phyloP scores from a whole-genome alignment of 2,888 invertebrate species.

The Cantharis rufa region DNA sequence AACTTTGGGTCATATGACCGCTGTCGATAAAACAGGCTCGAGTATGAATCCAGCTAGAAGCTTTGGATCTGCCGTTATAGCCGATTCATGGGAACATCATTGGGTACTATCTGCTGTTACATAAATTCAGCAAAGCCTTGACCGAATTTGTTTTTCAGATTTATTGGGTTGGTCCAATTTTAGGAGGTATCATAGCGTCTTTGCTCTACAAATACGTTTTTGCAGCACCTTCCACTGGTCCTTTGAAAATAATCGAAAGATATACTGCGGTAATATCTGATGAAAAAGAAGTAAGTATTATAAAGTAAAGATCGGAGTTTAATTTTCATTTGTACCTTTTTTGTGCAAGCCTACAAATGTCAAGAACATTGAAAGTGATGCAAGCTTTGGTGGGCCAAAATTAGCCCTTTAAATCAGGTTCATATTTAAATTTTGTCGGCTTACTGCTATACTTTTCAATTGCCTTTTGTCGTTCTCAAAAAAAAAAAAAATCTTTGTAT shows the following conservation, averaged over 20 bases:
- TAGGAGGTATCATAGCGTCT: slow-evolving; percentile 78
- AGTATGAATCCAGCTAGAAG: slow-evolving; percentile 93
- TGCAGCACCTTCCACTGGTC: slow-evolving; percentile 56
- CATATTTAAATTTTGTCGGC: background rate
- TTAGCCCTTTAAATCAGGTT: slow-evolving; percentile 6
- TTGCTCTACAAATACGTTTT: slow-evolving; percentile 74
- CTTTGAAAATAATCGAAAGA: slow-evolving; percentile 55
- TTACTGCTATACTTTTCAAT: background rate
- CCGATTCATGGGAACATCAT: slow-evolving; percentile 74
- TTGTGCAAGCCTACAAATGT: slow-evolving; percentile 22
- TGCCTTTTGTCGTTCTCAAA: background rate
- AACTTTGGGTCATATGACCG: slow-evolving; percentile 80
- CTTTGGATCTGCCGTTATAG: slow-evolving; percentile 83
- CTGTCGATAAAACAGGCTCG: slow-evolving; percentile 83
- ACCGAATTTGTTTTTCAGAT: slow-evolving; percentile 58
- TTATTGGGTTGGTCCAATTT: slow-evolving; percentile 87
- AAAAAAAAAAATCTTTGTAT: background rate
- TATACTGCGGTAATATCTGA: slow-evolving; percentile 64
- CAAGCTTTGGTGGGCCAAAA: slow-evolving; percentile 15
- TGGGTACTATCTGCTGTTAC: slow-evolving; percentile 69
- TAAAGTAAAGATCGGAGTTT: background rate
- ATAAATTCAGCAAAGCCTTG: background rate
- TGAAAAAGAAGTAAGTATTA: slow-evolving; percentile 67
- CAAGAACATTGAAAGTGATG: slow-evolving; percentile 22
- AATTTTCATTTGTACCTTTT: background rate